These are phyloP conservation scores for Grapholita molesta DNA, from an alignment of 1,140 invertebrate species.

Conservation along the genomic window DNA sequence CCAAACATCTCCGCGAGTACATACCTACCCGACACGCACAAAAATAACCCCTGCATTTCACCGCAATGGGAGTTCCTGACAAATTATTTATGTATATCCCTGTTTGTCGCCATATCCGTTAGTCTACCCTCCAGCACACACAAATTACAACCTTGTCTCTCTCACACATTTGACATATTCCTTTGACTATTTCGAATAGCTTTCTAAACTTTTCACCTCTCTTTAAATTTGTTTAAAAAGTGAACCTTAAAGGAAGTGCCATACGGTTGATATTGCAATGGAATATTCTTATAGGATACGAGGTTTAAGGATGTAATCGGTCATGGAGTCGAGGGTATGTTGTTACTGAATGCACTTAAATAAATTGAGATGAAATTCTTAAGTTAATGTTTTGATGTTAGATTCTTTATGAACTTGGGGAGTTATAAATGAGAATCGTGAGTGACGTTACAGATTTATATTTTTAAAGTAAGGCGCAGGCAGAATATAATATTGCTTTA, in stretches of 20 bases:
- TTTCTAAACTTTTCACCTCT: background rate
- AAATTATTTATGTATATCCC: constrained; percentile 70
- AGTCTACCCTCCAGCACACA: constrained; percentile 15
- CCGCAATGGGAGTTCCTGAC: constrained; percentile 70
- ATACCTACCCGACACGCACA: constrained; percentile 7
- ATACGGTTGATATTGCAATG: background rate
- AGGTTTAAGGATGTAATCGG: background rate
- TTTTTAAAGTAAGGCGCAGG: background rate
- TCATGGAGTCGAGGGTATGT: background rate
- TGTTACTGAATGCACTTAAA: background rate
- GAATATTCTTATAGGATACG: background rate
- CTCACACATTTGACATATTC: constrained; percentile 1
- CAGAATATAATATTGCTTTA: background rate
- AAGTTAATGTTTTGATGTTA: constrained; percentile 11
- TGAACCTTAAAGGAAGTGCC: background rate
- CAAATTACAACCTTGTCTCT: background rate
- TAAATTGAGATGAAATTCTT: background rate
- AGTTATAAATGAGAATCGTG: background rate
- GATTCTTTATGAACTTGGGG: background rate
- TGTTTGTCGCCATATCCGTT: constrained; percentile 56
- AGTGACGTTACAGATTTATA: background rate
- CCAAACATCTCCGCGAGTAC: background rate
- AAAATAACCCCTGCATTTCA: constrained; percentile 55
- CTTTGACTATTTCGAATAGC: background rate
- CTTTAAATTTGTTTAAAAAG: background rate